Evolutionary conservation across 1,140 invertebrate species (phyloP).

Genomic region (Oscheius sp.): DNA sequence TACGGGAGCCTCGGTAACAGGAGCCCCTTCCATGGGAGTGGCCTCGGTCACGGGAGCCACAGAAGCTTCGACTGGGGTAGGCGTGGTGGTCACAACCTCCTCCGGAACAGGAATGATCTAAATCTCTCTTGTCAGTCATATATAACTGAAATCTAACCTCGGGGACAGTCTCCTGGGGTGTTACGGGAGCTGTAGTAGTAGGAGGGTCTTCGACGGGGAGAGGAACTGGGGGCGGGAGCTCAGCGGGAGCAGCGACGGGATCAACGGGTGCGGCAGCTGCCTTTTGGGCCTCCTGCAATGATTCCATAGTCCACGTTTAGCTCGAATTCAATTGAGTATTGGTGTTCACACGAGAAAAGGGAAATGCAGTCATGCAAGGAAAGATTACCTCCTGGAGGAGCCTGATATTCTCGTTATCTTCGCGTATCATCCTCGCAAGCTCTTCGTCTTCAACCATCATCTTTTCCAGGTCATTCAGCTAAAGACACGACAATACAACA

Average conservation of each 20-base stretch:
- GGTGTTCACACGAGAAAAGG: background rate
- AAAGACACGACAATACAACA: constrained; percentile 2
- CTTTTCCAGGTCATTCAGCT: background rate
- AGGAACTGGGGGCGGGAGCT: background rate
- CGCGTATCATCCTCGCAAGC: background rate
- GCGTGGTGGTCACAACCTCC: background rate
- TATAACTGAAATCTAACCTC: too few species aligned
- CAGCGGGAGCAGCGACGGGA: background rate
- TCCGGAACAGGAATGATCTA: background rate
- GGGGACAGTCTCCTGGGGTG: background rate
- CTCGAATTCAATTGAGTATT: background rate
- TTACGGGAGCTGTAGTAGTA: background rate
- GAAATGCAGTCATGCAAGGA: background rate
- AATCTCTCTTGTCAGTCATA: too few species aligned
- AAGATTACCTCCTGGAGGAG: background rate
- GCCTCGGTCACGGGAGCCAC: too few species aligned
- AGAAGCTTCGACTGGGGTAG: too few species aligned
- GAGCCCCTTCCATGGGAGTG: background rate
- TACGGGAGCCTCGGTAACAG: background rate
- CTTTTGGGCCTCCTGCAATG: too few species aligned
- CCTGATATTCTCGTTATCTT: background rate
- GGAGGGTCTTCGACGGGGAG: background rate
- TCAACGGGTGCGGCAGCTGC: background rate
- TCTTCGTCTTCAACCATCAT: background rate
- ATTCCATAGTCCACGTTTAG: background rate